Percentiles rank a stretch among this genome's conserved stretches.
phyloP scores from a whole-genome alignment of 2,888 invertebrate species.

The Meteorus cinctellus region DNA sequence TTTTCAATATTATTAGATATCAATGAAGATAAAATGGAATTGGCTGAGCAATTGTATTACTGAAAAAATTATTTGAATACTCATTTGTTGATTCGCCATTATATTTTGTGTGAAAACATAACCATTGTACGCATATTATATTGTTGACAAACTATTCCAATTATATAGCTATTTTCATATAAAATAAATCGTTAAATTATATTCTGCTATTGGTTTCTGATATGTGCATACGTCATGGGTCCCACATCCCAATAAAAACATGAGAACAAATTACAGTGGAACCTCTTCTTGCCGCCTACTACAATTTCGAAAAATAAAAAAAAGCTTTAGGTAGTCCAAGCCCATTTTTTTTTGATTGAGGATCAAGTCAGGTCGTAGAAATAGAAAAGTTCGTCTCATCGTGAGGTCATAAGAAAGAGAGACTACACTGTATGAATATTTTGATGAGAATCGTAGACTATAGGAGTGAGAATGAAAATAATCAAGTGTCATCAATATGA shows the following conservation, averaged over 20 bases:
- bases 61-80: background rate
- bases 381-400: too few relatives aligned
- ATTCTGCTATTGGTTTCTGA: background rate
- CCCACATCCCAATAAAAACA: background rate
- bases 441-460: background rate
- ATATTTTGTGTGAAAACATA: slow-evolving; percentile 5
- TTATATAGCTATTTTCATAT: slow-evolving; percentile 47
- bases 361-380: too few relatives aligned
- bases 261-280: too few relatives aligned
- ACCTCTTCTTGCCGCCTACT: too few relatives aligned
- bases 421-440: too few relatives aligned
- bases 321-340: too few relatives aligned
- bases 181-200: slow-evolving; percentile 36
- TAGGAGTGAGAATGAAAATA: background rate
- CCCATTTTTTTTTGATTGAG: too few relatives aligned
- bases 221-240: background rate
- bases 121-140: slow-evolving; percentile 10
- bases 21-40: background rate
- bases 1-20: background rate
- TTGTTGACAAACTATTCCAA: slow-evolving; percentile 15
- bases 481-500: background rate
- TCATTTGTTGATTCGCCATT: background rate
- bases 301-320: too few relatives aligned
- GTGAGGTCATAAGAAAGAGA: too few relatives aligned
- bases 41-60: background rate